Evolutionary conservation across 2,113 vertebrate genomes (phyloP).

Genomic region (Tragelaphus strepsiceros): DNA sequence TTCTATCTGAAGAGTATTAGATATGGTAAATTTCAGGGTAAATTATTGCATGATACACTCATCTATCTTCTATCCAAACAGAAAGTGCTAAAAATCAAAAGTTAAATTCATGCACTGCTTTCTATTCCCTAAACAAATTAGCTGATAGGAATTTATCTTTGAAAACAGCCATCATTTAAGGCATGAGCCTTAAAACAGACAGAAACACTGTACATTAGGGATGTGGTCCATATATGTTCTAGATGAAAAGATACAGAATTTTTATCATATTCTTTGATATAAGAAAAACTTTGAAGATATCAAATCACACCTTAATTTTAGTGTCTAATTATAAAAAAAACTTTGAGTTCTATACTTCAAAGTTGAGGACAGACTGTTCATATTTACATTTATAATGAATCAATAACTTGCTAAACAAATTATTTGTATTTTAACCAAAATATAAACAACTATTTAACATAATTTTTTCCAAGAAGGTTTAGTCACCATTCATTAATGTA

Average conservation of each 20-base stretch:
- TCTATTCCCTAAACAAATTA: not conserved
- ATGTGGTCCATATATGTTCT: not conserved
- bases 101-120: not conserved
- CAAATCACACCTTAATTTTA: not conserved
- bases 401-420: not conserved
- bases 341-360: not conserved
- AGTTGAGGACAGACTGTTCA: not conserved
- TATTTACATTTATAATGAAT: not conserved
- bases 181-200: not conserved
- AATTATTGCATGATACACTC: not conserved
- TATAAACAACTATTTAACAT: not conserved
- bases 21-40: not conserved
- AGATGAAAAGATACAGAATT: not conserved
- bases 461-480: not conserved
- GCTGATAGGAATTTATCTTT: not conserved
- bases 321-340: not conserved
- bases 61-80: not conserved
- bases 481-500: not conserved
- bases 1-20: not conserved
- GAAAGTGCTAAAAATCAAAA: not conserved
- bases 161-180: not conserved
- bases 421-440: not conserved
- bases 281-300: not conserved
- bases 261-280: not conserved
- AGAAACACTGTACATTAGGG: not conserved